phyloP scores from a whole-genome alignment of 2,888 invertebrate species.

The Pyrrhia umbra region DNA sequence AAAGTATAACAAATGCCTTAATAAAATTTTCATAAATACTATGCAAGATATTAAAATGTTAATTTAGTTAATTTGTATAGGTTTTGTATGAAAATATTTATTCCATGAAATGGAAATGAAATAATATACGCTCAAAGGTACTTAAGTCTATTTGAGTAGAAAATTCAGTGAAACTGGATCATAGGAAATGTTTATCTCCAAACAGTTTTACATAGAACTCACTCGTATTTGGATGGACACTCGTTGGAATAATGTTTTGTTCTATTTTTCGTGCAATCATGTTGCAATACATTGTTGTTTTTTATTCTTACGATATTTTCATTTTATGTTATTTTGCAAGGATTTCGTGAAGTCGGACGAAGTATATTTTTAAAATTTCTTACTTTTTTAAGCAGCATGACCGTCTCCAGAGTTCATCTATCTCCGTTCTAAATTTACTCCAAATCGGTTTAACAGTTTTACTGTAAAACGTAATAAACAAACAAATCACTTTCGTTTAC shows the following conservation, averaged over 20 bases:
- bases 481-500: no score
- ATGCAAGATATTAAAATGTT: background rate
- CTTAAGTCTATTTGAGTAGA: background rate
- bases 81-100: background rate
- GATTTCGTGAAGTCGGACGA: no score
- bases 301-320: background rate
- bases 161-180: background rate
- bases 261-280: background rate
- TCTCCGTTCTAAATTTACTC: no score
- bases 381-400: no score
- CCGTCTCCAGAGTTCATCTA: no score
- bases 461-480: no score
- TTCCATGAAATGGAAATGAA: no score
- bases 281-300: background rate
- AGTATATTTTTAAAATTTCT: no score
- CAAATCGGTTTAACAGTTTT: no score
- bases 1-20: background rate
- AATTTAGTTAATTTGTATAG: background rate
- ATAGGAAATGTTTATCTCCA: background rate
- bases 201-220: background rate
- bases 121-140: background rate
- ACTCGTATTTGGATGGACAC: background rate
- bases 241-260: background rate
- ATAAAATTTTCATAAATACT: background rate
- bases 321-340: no score